phyloP scores from a whole-genome alignment of 2,113 vertebrate genomes.

The Catharus bicknelli region DNA sequence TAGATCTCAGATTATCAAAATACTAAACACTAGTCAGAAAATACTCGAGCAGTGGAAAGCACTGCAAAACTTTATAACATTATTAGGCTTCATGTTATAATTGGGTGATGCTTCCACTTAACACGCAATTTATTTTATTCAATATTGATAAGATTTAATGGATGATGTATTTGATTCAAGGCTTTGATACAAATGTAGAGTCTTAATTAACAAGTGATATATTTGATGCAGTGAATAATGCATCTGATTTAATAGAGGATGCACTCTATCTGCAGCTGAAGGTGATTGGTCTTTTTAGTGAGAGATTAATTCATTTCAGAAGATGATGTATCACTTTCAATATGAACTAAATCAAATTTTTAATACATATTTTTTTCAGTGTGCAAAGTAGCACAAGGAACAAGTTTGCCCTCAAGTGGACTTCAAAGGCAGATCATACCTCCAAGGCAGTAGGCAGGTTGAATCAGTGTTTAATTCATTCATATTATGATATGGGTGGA shows the following conservation, averaged over 20 bases:
- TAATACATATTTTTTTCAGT: not conserved
- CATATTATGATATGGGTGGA: not conserved
- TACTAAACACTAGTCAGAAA: not conserved
- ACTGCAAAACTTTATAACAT: slow-evolving; percentile 22
- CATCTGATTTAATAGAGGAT: slow-evolving; percentile 64
- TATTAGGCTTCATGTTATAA: slow-evolving; percentile 36
- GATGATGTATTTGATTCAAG: slow-evolving; percentile 54
- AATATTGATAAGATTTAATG: slow-evolving; percentile 66
- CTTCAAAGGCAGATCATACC: slow-evolving; percentile 65
- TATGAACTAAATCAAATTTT: slow-evolving; percentile 55
- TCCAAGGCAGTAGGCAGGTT: not conserved
- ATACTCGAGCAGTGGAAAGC: not conserved
- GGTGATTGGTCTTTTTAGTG: slow-evolving; percentile 68
- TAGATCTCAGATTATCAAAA: slow-evolving; percentile 21
- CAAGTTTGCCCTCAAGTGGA: slow-evolving; percentile 79
- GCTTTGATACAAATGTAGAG: slow-evolving; percentile 45
- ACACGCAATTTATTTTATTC: slow-evolving; percentile 69
- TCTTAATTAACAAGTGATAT: slow-evolving; percentile 71
- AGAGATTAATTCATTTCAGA: slow-evolving; percentile 69
- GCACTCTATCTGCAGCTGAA: slow-evolving; percentile 64
- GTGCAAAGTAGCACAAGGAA: slow-evolving; percentile 61
- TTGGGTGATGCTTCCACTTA: slow-evolving; percentile 60
- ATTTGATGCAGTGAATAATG: slow-evolving; percentile 68
- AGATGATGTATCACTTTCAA: slow-evolving; percentile 65
- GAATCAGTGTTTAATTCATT: not conserved